Evolutionary conservation across 2,113 vertebrate genomes (phyloP).

Genomic region (Ammodytes dubius): DNA sequence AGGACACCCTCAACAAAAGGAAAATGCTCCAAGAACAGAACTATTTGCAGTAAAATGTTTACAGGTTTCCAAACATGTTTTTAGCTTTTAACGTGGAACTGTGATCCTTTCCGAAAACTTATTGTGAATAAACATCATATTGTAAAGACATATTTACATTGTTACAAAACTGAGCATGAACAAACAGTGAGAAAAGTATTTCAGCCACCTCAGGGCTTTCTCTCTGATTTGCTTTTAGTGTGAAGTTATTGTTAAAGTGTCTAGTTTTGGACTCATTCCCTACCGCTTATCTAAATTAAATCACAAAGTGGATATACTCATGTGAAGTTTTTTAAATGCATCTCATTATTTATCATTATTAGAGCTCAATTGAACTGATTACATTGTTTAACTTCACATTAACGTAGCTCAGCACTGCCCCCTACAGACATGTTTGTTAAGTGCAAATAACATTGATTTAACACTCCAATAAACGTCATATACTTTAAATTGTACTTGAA

Average conservation of each 20-base stretch:
- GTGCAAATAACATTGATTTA: neutral
- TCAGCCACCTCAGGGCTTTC: neutral
- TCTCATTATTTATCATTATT: neutral
- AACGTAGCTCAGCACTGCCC: conserved; percentile 10
- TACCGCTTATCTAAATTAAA: neutral
- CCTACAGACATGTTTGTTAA: conserved; percentile 1
- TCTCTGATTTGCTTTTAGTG: neutral
- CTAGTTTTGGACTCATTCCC: too few species aligned
- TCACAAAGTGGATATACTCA: neutral
- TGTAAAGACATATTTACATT: neutral
- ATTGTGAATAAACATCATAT: neutral
- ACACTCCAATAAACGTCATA: neutral
- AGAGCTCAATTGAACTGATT: neutral
- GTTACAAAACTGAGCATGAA: neutral
- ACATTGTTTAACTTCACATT: neutral
- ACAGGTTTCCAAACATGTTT: too few species aligned
- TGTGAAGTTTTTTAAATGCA: neutral
- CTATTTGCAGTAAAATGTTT: neutral
- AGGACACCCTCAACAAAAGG: neutral
- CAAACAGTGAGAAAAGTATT: neutral
- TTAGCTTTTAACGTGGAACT: too few species aligned
- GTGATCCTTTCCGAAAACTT: too few species aligned
- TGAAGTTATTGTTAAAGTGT: neutral
- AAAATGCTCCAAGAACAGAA: neutral
- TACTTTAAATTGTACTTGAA: too few species aligned